Evolutionary conservation across 2,797 vertebrate genomes (phyloP).

Genomic region (Poecilia gillii): DNA sequence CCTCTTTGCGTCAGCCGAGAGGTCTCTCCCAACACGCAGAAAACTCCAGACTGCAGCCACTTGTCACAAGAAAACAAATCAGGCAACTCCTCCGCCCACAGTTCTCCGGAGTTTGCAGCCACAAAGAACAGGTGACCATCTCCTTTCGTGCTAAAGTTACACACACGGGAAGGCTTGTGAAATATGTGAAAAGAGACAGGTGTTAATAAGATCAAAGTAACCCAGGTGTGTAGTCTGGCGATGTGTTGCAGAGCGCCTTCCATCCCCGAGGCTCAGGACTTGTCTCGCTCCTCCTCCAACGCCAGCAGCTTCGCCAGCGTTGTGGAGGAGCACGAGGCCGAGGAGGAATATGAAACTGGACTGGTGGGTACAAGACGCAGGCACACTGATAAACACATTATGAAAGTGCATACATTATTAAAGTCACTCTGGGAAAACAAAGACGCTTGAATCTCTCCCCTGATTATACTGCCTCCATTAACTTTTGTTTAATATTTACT

Average conservation of each 20-base stretch:
- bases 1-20: slow-evolving; percentile 81
- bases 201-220: slow-evolving; percentile 54
- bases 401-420: slow-evolving; percentile 8
- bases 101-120: slow-evolving; percentile 91
- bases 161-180: not conserved
- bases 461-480: slow-evolving; percentile 4
- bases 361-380: slow-evolving; percentile 77
- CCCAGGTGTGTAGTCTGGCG: slow-evolving; percentile 75
- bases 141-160: not conserved
- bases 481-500: slow-evolving; percentile 17
- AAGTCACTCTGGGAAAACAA: slow-evolving; percentile 5
- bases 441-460: slow-evolving; percentile 6
- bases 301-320: slow-evolving; percentile 96
- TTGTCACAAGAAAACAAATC: slow-evolving; percentile 87
- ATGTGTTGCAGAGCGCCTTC: slow-evolving; percentile 83
- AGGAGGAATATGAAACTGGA: slow-evolving; percentile 87
- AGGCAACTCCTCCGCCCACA: slow-evolving; percentile 91
- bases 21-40: slow-evolving; percentile 86
- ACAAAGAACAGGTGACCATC: slow-evolving; percentile 87
- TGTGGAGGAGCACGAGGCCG: slow-evolving; percentile 85
- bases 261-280: slow-evolving; percentile 87
- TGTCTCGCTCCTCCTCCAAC: slow-evolving; percentile 94
- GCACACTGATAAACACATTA: not conserved
- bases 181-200: slow-evolving; percentile 3
- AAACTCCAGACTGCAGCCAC: slow-evolving; percentile 84